Evolutionary conservation across 2,888 invertebrate species (phyloP).

Genomic region (Chromoteleia sp.): DNA sequence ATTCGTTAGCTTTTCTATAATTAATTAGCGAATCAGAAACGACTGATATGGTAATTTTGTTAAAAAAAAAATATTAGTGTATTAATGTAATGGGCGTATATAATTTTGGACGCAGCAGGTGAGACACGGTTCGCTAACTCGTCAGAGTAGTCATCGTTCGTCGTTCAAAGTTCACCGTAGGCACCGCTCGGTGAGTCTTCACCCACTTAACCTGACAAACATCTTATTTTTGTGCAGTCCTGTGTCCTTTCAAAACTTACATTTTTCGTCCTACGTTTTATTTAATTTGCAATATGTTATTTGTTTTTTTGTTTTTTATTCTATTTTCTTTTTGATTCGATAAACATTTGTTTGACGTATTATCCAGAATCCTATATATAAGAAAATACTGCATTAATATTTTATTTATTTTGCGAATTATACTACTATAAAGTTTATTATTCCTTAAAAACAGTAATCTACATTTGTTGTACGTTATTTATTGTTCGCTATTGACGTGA

Average conservation of each 20-base stretch:
- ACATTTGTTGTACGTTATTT: slow-evolving; percentile 10
- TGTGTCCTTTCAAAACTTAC: slow-evolving; percentile 37
- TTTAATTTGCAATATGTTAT: slow-evolving; percentile 11
- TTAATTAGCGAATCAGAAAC: not conserved
- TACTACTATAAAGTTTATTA: slow-evolving; percentile 27
- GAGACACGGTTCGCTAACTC: slow-evolving; percentile 90
- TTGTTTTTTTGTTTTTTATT: no score
- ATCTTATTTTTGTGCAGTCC: slow-evolving; percentile 57
- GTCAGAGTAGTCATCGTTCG: slow-evolving; percentile 87
- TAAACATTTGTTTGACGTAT: slow-evolving; percentile 49
- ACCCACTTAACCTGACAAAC: slow-evolving; percentile 55
- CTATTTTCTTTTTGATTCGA: slow-evolving; percentile 18
- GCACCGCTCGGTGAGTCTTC: slow-evolving; percentile 89
- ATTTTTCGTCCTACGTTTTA: slow-evolving; percentile 28
- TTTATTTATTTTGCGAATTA: slow-evolving; percentile 51
- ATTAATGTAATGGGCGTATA: slow-evolving; percentile 80
- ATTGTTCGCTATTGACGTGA: slow-evolving; percentile 11
- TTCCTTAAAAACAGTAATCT: not conserved
- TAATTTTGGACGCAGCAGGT: slow-evolving; percentile 86
- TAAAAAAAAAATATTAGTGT: not conserved
- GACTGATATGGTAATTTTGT: slow-evolving; percentile 8
- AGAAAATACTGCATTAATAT: slow-evolving; percentile 31
- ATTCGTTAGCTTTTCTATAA: not conserved
- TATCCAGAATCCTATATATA: slow-evolving; percentile 9
- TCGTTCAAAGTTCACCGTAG: slow-evolving; percentile 89